These are phyloP conservation scores for Andrena fulva DNA, from an alignment of 2,888 invertebrate genomes.

Conservation along the genomic window DNA sequence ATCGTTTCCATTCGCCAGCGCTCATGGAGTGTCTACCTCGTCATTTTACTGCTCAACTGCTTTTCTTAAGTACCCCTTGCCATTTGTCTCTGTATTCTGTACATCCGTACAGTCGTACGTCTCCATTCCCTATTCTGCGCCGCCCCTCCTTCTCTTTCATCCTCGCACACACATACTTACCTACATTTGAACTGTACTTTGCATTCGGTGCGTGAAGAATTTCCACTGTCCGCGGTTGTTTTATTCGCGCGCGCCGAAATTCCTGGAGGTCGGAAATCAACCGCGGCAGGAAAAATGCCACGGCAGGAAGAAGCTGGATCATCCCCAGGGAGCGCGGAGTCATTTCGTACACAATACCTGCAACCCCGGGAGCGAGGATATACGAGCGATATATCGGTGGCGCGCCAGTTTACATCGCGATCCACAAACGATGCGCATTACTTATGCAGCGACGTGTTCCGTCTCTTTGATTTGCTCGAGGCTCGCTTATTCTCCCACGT, in stretches of 20 bases:
- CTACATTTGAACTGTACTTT: no score
- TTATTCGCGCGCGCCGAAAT: conserved; percentile 20
- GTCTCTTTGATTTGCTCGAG: conserved; percentile 52
- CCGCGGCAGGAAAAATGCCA: conserved; percentile 35
- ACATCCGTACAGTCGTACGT: no score
- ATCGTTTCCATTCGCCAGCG: not conserved
- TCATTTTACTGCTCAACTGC: no score
- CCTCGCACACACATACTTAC: no score
- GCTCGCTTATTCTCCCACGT: conserved; percentile 2
- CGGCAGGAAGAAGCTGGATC: conserved; percentile 19
- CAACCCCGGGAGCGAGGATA: conserved; percentile 37
- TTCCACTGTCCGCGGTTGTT: not conserved
- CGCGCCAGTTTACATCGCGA: conserved; percentile 54
- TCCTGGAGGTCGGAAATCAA: not conserved
- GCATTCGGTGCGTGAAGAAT: not conserved
- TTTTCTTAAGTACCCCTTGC: no score
- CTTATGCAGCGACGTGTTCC: conserved; percentile 55
- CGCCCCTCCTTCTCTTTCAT: no score
- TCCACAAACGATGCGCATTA: conserved; percentile 53
- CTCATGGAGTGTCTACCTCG: not conserved
- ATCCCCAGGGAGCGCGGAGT: conserved; percentile 41
- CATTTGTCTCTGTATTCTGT: no score
- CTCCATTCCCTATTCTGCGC: no score
- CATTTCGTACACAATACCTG: conserved; percentile 46
- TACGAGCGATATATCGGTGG: conserved; percentile 48